Evolutionary conservation across 2,888 invertebrate genomes (phyloP).

Genomic region (Eupithecia insigniata): DNA sequence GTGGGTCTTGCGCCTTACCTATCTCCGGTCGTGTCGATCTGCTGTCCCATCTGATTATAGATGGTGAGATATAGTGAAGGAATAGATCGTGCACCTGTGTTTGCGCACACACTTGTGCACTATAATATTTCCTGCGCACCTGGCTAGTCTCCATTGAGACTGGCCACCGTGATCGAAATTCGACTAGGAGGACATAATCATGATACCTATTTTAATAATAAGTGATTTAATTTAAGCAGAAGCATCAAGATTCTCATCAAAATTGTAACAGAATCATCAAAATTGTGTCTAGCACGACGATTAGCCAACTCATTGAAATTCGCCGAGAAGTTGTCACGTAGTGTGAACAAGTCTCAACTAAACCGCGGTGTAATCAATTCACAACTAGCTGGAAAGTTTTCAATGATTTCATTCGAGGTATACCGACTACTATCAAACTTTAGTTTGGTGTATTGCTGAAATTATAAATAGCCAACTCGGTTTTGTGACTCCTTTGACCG

Average conservation of each 20-base stretch:
- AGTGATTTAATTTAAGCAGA: too few species aligned
- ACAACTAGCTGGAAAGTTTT: slow-evolving; percentile 51
- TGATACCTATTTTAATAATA: not conserved
- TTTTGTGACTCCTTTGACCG: slow-evolving; percentile 7
- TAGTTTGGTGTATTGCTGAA: slow-evolving; percentile 22
- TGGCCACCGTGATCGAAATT: too few species aligned
- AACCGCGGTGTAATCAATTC: slow-evolving; percentile 52
- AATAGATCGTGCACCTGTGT: too few species aligned
- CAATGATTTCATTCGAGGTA: slow-evolving; percentile 47
- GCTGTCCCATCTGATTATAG: too few species aligned
- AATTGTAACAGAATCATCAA: too few species aligned
- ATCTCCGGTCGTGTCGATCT: too few species aligned
- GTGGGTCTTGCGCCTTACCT: too few species aligned
- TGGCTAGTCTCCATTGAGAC: too few species aligned
- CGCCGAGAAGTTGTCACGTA: slow-evolving; percentile 43
- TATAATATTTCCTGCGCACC: too few species aligned
- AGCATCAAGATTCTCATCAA: not conserved
- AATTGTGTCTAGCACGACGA: slow-evolving; percentile 8
- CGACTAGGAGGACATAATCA: too few species aligned
- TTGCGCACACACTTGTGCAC: too few species aligned
- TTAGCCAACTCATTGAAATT: slow-evolving; percentile 30
- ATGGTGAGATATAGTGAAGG: too few species aligned
- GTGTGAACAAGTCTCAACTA: slow-evolving; percentile 50
- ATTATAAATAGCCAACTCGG: slow-evolving; percentile 25
- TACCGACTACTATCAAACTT: slow-evolving; percentile 47